These are phyloP conservation scores for Octonoba sinensis DNA, from an alignment of 2,888 invertebrate species.

Conservation along the genomic window DNA sequence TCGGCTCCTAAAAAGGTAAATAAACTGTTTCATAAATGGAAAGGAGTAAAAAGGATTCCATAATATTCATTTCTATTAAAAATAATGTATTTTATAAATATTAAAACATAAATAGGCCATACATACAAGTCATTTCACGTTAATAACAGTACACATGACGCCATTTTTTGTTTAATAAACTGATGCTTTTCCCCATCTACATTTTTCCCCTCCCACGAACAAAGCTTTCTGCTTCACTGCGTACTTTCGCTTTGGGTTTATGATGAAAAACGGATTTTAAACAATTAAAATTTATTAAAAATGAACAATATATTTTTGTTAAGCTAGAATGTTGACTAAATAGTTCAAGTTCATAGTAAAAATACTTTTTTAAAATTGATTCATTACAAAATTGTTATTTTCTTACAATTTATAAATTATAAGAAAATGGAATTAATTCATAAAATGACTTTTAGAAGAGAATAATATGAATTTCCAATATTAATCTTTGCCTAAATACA, in stretches of 20 bases:
- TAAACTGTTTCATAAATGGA: neutral
- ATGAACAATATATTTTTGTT: too few relatives aligned
- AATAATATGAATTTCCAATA: too few relatives aligned
- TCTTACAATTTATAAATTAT: too few relatives aligned
- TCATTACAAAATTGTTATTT: too few relatives aligned
- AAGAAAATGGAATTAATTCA: too few relatives aligned
- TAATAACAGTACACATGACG: conserved; percentile 17
- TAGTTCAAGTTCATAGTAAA: neutral
- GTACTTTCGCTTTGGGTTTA: conserved; percentile 37
- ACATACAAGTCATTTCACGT: neutral
- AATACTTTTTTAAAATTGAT: neutral
- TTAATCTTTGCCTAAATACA: too few relatives aligned
- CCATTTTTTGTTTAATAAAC: conserved; percentile 45
- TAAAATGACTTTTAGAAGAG: too few relatives aligned
- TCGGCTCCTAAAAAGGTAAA: neutral
- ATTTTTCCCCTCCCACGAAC: conserved; percentile 15
- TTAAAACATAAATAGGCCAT: too few relatives aligned
- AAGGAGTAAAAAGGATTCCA: neutral
- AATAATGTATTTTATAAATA: neutral
- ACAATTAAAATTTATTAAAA: too few relatives aligned
- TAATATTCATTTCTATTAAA: neutral
- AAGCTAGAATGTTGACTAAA: too few relatives aligned
- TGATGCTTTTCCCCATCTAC: conserved; percentile 13
- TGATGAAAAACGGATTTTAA: neutral
- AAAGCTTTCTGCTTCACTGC: conserved; percentile 36